Conservation (phyloP, 2,113 vertebrate species). For the Chionodraco myersi region DNA sequence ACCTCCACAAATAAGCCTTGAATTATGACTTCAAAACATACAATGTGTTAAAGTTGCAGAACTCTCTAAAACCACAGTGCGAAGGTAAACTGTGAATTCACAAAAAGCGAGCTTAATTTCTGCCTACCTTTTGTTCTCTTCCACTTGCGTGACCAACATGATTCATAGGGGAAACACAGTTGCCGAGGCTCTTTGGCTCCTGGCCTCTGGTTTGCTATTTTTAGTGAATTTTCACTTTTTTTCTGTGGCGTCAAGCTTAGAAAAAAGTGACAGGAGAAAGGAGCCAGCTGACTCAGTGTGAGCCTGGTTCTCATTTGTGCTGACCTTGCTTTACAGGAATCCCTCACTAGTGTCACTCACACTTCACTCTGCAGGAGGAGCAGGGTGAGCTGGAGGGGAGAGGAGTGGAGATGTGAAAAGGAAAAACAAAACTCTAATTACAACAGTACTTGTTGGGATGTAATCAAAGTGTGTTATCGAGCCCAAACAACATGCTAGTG, state of each 20-base stretch:
- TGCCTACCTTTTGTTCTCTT: background rate
- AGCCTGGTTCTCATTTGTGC: constrained; percentile 78
- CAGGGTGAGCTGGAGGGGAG: background rate
- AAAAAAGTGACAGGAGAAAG: constrained; percentile 73
- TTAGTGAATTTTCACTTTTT: constrained; percentile 66
- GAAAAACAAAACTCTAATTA: background rate
- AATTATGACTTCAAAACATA: background rate
- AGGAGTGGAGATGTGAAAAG: background rate
- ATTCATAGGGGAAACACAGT: constrained; percentile 58
- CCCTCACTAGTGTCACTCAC: constrained; percentile 62
- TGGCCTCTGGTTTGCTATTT: constrained; percentile 66
- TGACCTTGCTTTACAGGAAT: constrained; percentile 63
- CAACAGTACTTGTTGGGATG: background rate
- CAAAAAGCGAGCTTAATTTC: background rate
- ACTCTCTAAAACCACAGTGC: background rate
- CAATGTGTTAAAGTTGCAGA: constrained; percentile 2
- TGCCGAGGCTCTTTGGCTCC: constrained; percentile 52
- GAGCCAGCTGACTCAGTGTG: constrained; percentile 70
- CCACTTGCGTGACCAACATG: constrained; percentile 55
- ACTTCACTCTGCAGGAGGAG: constrained; percentile 31
- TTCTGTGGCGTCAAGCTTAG: constrained; percentile 41
- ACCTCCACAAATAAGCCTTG: background rate
- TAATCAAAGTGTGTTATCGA: constrained; percentile 4
- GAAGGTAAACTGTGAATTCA: background rate
- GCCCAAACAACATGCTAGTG: constrained; percentile 4